Evolutionary conservation across 2,797 vertebrate genomes (phyloP), one percentile per base, ranked within the genome.

Genomic region (Neostethus bicornis): DNA sequence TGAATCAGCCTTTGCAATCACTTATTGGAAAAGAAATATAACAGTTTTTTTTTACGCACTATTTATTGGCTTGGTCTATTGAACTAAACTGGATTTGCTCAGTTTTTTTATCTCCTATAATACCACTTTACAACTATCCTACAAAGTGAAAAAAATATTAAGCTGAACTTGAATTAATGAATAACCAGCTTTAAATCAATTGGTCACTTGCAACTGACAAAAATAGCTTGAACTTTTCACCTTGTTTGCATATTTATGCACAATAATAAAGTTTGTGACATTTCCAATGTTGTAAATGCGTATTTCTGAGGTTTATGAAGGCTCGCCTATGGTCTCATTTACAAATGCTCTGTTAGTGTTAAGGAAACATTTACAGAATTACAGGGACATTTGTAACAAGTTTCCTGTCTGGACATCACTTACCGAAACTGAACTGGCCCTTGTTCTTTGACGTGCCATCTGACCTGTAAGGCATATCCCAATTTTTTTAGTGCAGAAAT

Each of bases 371-470:
- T n/a, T 3, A n/a, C 13, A 12, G 14, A 32, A 58, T 29, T 12
- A 4, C 12, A 46, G 12, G n/a, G 1, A 35, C 13, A 23, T 28
- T 28, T 3, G 29, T 25, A 7, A 29, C 5, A 45, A 51, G 5
- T 13, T 43, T 53, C 7, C 1, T 57, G 47, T 70, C 12, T 49
- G 37, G 39, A 64, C 12, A 47, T 32, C n/a, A 81, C 89, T 82
- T 79, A 92, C 90, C 91, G 44, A 85, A 77, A 70, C 76, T 87
- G 50, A 66, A 64, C 48, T 78, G 82, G 42, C 46, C 20, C 0
- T 35, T 26, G 37, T 80, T 89, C 9, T 84, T 79, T 42, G 48
- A 59, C 46, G 45, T 35, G 29, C 50, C 41, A 23, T 80, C 73
- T n/a, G 66, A 73, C 68, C 92, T 93, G 69, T 57, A 51, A 80